These are phyloP conservation scores for Stichodactyla mertensii DNA, from an alignment of 64 coral and sea anemone species.

Conservation along the genomic window DNA sequence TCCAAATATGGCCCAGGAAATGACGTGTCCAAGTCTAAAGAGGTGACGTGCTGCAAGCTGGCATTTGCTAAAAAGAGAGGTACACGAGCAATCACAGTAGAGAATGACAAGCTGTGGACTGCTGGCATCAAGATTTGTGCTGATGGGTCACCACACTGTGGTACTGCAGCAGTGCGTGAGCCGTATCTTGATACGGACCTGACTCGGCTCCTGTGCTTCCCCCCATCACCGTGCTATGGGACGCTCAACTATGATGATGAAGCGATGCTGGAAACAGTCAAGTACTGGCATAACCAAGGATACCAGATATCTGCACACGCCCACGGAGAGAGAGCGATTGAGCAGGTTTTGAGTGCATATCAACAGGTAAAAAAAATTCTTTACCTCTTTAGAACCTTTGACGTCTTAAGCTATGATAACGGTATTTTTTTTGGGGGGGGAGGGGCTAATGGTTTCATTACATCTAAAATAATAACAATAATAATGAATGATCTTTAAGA, in stretches of 20 bases:
- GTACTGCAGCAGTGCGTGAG: conserved; percentile 37
- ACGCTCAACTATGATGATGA: neutral
- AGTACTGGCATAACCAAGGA: conserved; percentile 31
- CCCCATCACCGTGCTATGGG: conserved; percentile 33
- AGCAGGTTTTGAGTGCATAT: too few relatives aligned
- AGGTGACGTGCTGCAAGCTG: neutral
- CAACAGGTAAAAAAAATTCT: too few relatives aligned
- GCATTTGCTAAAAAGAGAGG: neutral
- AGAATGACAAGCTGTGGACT: conserved; percentile 35
- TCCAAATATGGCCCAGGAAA: neutral
- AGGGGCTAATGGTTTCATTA: too few relatives aligned
- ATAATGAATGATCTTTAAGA: too few relatives aligned
- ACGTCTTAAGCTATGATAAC: too few relatives aligned
- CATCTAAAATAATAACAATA: too few relatives aligned
- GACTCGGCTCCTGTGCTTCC: conserved; percentile 35
- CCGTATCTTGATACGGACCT: conserved; percentile 31
- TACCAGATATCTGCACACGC: conserved; percentile 41
- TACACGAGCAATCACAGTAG: neutral
- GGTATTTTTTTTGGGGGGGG: too few relatives aligned
- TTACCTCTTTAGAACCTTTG: too few relatives aligned
- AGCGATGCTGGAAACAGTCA: conserved; percentile 4
- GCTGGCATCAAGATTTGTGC: conserved; percentile 47
- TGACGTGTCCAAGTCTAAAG: neutral
- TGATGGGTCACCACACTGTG: conserved; percentile 57
- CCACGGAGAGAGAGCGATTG: conserved; percentile 47